These are phyloP conservation scores for Bolinopsis microptera DNA, from an alignment of 37 sponge, comb jelly and placozoan species.

Conservation along the genomic window DNA sequence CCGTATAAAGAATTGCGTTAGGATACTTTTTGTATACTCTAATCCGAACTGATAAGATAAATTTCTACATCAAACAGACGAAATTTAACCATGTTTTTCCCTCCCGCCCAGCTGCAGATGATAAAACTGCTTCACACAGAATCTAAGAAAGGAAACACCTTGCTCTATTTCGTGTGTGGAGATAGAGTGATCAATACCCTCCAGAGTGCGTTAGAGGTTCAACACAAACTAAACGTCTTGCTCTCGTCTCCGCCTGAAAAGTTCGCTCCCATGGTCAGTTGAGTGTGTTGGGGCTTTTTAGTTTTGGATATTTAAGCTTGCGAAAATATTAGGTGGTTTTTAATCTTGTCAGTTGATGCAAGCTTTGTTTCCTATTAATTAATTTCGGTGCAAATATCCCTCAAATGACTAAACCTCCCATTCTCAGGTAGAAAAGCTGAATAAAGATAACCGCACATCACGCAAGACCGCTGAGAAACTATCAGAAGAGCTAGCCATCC, in stretches of 20 bases:
- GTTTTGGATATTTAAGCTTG: too few relatives aligned
- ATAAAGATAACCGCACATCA: neutral
- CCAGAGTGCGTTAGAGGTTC: slow-evolving; percentile 68
- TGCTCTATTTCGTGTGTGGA: slow-evolving; percentile 86
- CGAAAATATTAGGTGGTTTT: too few relatives aligned
- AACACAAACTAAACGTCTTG: slow-evolving; percentile 75
- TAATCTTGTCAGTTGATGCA: too few relatives aligned
- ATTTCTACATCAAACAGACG: too few relatives aligned
- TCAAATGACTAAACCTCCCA: too few relatives aligned
- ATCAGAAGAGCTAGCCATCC: slow-evolving; percentile 30
- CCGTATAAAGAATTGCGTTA: too few relatives aligned
- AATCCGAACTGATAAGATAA: too few relatives aligned
- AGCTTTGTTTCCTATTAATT: too few relatives aligned
- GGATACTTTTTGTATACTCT: too few relatives aligned
- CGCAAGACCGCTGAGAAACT: slow-evolving; percentile 27
- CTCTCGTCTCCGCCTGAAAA: slow-evolving; percentile 66
- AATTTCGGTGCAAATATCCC: too few relatives aligned
- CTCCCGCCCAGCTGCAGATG: slow-evolving; percentile 71
- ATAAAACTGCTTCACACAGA: slow-evolving; percentile 89
- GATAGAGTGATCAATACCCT: slow-evolving; percentile 73
- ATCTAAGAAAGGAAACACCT: slow-evolving; percentile 75
- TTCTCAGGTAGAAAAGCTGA: slow-evolving; percentile 64
- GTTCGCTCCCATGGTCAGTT: slow-evolving; percentile 53
- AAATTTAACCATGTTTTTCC: too few relatives aligned
- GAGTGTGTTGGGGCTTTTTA: too few relatives aligned